Evolutionary conservation across 53 echinoderm and acorn worm species (phyloP), one percentile per base, ranked within the genome.

Genomic region (Paracentrotus lividus): DNA sequence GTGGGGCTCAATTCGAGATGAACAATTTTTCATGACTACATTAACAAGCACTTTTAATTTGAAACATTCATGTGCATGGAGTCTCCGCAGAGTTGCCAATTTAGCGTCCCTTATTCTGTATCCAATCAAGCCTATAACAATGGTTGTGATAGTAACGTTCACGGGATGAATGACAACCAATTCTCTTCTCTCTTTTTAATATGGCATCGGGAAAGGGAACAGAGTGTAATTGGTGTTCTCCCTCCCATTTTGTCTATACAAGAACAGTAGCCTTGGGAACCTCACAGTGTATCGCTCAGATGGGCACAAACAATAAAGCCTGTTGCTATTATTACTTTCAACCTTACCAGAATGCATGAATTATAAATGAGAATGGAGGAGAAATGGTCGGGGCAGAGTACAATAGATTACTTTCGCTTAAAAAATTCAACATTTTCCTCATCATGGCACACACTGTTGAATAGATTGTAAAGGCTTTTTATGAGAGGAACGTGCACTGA

Each of bases 121-220:
- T 32, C 33, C 42, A 20, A 76, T 76, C 76, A 21, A 36, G 6
- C 42, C 20, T 10, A 42, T 23, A 18, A 69, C 14, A 20, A 7
- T 18, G 76, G 76, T 76, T 76, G 76, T 76, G 76, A 76, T 76
- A 42, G 76, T 76, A 76, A 76, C 76, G 20, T 18, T 42, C 76
- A 76, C 42, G 18, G 44, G 47, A 81, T 47, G 45, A 2, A 81
- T 0, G 13, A 44, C 26, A 10, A 81, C 81, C 81, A 81, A 81
- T 81, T 9, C 42, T 18, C 16, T 40, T 72, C 40, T 42, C 44
- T 47, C 24, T 5, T 81, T 81, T 45, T 4, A 3, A 18, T 6
- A 72, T 72, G 36, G 72, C 29, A 66, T 27, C 42, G 16, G 31
- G 26, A 16, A 14, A 26, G 18, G 76, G 76, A 42, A 5, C 9